Evolutionary conservation across 2,113 vertebrate species (phyloP).

Genomic region (Limnothrissa miodon): DNA sequence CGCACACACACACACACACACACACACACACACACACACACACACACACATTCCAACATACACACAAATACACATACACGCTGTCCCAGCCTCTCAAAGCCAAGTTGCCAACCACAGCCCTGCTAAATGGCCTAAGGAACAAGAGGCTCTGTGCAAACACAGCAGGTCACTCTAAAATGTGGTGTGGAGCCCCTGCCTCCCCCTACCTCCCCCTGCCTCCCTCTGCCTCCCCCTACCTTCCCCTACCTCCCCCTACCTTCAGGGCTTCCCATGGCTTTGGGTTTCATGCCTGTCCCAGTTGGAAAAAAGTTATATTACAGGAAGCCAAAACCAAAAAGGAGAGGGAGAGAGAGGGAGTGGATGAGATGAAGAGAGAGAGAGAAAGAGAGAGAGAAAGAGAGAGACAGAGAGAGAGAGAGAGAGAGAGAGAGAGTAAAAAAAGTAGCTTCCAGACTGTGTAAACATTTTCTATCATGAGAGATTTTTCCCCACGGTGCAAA

Average conservation of each 20-base stretch:
- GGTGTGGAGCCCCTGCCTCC: background rate
- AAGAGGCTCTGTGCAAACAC: slow-evolving; percentile 18
- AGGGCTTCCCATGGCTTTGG: slow-evolving; percentile 1
- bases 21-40: background rate
- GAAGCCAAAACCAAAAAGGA: slow-evolving; percentile 42
- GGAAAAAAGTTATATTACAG: slow-evolving; percentile 45
- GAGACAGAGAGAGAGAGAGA: background rate
- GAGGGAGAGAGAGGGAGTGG: background rate
- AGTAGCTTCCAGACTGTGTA: slow-evolving; percentile 39
- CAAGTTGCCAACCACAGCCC: slow-evolving; percentile 26
- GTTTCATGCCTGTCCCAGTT: slow-evolving; percentile 44
- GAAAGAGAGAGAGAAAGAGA: background rate
- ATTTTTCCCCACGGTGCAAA: slow-evolving; percentile 31
- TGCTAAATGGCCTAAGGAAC: slow-evolving; percentile 19
- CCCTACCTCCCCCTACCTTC: background rate
- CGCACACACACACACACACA: background rate
- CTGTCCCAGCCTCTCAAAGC: background rate
- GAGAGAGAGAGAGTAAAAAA: slow-evolving; percentile 2
- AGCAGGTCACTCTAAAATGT: slow-evolving; percentile 8
- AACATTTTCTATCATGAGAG: slow-evolving; percentile 43
- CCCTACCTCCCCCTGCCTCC: background rate
- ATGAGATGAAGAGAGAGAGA: background rate
- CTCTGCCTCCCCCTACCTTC: background rate
- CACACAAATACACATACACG: background rate
- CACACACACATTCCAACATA: background rate